Evolutionary conservation across 1,140 invertebrate genomes (phyloP).

Genomic region (Drosophila nigromelanica): DNA sequence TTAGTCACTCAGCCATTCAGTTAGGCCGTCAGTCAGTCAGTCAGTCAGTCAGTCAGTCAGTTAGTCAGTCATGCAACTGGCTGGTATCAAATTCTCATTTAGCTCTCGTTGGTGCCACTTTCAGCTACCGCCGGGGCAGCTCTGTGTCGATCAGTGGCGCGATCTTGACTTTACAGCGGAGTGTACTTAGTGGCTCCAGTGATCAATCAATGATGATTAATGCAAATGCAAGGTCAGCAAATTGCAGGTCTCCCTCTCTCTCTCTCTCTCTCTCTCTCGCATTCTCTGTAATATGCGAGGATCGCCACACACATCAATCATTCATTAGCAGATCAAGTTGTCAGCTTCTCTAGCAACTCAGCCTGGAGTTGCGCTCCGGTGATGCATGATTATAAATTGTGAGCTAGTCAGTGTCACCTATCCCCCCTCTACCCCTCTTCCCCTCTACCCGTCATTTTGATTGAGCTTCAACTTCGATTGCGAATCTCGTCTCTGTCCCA

Average conservation of each 20-base stretch:
- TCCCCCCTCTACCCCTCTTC: conserved; percentile 17
- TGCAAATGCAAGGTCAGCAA: conserved; percentile 79
- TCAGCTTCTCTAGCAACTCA: conserved; percentile 45
- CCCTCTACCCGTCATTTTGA: conserved; percentile 28
- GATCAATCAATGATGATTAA: conserved; percentile 83
- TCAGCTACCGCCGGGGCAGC: conserved; percentile 43
- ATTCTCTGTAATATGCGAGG: conserved; percentile 1
- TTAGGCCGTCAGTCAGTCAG: background rate
- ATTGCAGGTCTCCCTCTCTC: conserved; percentile 29
- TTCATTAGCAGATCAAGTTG: conserved; percentile 80
- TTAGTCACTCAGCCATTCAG: conserved; percentile 62
- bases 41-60: conserved; percentile 9
- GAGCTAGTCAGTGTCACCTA: conserved; percentile 25
- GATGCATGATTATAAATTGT: conserved; percentile 62
- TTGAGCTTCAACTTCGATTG: conserved; percentile 30
- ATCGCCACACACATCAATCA: conserved; percentile 76
- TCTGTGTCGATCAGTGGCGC: conserved; percentile 35
- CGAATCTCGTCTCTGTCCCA: conserved; percentile 27
- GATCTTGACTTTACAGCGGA: conserved; percentile 26
- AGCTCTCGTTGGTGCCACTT: conserved; percentile 24
- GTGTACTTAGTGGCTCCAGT: conserved; percentile 65
- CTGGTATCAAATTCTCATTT: conserved; percentile 62
- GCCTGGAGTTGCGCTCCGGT: conserved; percentile 20
- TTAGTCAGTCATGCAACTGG: conserved; percentile 13
- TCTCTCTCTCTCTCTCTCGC: conserved; percentile 7